Evolutionary conservation across 2,888 invertebrate genomes (phyloP), one percentile per base, ranked within the genome.

Genomic region (Apamea crenata): DNA sequence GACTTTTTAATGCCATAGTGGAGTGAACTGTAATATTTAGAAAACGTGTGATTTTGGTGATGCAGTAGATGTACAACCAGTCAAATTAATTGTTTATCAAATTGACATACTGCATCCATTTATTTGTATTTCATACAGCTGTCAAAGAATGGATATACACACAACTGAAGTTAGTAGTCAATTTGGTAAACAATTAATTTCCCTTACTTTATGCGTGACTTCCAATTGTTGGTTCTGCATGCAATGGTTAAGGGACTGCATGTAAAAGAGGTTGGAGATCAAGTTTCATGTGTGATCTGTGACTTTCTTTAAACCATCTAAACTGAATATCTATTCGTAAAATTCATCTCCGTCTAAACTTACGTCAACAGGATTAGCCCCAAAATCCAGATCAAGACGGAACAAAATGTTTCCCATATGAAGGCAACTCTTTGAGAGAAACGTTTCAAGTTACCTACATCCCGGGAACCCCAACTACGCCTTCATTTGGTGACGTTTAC

Each of bases 401-500:
- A 50, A 80, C 66, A 47, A 84, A 76, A 67, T 61, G 10, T 59
- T 6, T 40, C 14, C 21, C 36, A 71, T 50, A 36, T 25, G 50
- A 36, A 32, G n/a, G 32, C 36, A 61, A 67, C 40, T 68, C 56
- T 77, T 74, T 73, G 66, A 82, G 69, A 70, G 74, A 80, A 77
- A 86, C 75, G 66, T 83, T 82, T 80, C 73, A 77, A 79, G 81
- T 87, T 74, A 36, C 73, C 70, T 68, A 36, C 73, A 72, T 68
- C 72, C 12, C 44, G n/a, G 56, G 53, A 68, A 84, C 70, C 32
- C 32, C 32, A 75, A 63, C 80, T 79, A 77, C 8, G 67, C 73
- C 53, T 83, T 79, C 53, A 73, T 77, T 75, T 74, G 74, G 81
- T 88, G 88, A 82, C 82, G 68, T 86, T 83, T 74, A 80, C 72